Evolutionary conservation across 2,888 invertebrate species (phyloP).

Genomic region (Plagiodera versicolora): DNA sequence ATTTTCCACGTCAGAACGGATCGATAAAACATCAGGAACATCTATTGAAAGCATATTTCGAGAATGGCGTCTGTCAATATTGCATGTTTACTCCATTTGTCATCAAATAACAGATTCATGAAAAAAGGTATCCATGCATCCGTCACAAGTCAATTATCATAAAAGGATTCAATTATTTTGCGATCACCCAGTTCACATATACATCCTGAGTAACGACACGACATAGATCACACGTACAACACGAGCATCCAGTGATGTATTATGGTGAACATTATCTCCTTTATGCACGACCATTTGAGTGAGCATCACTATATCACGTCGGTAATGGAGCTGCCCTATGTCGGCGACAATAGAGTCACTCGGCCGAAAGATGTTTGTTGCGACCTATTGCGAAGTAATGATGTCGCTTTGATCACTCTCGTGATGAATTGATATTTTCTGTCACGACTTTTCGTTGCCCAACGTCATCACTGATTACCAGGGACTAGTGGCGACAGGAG

Average conservation of each 20-base stretch:
- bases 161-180: too few relatives aligned
- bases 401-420: background rate
- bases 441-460: background rate
- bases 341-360: background rate
- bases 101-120: too few relatives aligned
- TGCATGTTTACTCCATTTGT: too few relatives aligned
- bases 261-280: constrained; percentile 25
- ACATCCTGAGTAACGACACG: background rate
- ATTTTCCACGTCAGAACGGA: too few relatives aligned
- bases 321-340: constrained; percentile 21
- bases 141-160: too few relatives aligned
- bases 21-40: too few relatives aligned
- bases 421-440: background rate
- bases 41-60: too few relatives aligned
- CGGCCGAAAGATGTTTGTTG: background rate
- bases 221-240: background rate
- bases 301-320: constrained; percentile 18
- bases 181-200: background rate
- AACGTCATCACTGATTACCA: background rate
- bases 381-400: background rate
- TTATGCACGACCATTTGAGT: constrained; percentile 24
- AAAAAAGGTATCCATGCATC: too few relatives aligned
- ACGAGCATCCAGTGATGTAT: constrained; percentile 16
- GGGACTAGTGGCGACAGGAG: background rate
- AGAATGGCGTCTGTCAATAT: too few relatives aligned